phyloP scores from a whole-genome alignment of 2,113 vertebrate species.

The Himantopus leucocephalus region DNA sequence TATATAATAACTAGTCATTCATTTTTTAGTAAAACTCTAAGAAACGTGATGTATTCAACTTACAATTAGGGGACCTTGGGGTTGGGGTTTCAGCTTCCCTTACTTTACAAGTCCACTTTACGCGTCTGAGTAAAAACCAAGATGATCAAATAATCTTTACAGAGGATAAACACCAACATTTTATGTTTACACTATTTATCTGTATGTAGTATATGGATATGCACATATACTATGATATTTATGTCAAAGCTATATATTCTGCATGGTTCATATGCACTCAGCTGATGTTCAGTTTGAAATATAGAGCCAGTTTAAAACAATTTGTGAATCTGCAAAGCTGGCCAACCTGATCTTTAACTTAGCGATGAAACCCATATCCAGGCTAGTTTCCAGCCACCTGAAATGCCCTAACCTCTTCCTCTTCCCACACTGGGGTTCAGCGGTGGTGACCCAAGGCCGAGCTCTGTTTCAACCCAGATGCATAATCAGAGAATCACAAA shows the following conservation, averaged over 20 bases:
- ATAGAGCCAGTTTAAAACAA: background rate
- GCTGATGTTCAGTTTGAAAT: background rate
- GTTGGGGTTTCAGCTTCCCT: background rate
- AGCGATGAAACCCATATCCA: background rate
- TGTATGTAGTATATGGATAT: background rate
- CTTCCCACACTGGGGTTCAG: background rate
- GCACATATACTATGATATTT: background rate
- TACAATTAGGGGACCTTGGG: fast-evolving
- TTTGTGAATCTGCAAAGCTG: background rate
- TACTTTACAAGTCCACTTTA: background rate
- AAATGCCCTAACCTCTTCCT: background rate
- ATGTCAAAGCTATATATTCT: background rate
- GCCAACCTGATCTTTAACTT: background rate
- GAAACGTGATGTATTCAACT: background rate
- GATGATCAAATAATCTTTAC: background rate
- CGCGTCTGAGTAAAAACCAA: background rate
- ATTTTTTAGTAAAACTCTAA: background rate
- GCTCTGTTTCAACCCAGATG: background rate
- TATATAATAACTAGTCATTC: background rate
- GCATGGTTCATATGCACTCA: background rate
- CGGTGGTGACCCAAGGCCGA: background rate
- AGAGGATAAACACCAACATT: background rate
- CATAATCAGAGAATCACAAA: background rate
- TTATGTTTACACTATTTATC: background rate
- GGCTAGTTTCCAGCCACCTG: background rate